phyloP scores from a whole-genome alignment of 2,797 vertebrate species.

The Scyliorhinus canicula region DNA sequence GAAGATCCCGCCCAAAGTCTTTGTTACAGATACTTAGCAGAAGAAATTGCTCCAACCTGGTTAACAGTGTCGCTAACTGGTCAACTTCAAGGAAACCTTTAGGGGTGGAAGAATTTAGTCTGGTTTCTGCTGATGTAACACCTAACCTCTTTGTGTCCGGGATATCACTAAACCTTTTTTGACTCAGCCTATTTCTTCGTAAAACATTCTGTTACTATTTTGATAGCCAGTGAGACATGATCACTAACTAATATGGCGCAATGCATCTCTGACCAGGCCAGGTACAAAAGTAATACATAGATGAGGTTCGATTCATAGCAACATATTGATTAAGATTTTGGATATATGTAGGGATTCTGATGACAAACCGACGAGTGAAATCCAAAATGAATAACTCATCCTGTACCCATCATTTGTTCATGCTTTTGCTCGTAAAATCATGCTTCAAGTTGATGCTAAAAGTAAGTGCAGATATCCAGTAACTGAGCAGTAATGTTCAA shows the following conservation, averaged over 20 bases:
- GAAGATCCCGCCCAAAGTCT: too few relatives aligned
- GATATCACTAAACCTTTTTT: background rate
- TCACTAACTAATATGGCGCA: background rate
- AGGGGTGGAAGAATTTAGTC: background rate
- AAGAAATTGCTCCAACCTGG: background rate
- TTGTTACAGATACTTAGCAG: background rate
- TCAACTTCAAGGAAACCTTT: background rate
- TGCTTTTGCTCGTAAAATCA: background rate
- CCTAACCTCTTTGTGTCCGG: background rate
- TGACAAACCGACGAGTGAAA: background rate
- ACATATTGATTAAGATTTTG: background rate
- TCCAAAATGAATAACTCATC: background rate
- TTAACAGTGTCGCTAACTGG: background rate
- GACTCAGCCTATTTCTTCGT: background rate
- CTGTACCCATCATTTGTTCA: background rate
- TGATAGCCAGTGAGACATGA: background rate
- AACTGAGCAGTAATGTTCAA: background rate
- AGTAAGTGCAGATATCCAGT: background rate
- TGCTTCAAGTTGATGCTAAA: background rate
- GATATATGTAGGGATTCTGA: background rate
- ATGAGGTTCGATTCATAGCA: background rate
- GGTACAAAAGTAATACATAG: background rate
- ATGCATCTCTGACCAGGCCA: background rate
- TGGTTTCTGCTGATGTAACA: background rate
- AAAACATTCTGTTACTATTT: background rate